Evolutionary conservation across 2,113 vertebrate species (phyloP), one percentile per base, ranked within the genome.

Genomic region (Ageneiosus marmoratus): DNA sequence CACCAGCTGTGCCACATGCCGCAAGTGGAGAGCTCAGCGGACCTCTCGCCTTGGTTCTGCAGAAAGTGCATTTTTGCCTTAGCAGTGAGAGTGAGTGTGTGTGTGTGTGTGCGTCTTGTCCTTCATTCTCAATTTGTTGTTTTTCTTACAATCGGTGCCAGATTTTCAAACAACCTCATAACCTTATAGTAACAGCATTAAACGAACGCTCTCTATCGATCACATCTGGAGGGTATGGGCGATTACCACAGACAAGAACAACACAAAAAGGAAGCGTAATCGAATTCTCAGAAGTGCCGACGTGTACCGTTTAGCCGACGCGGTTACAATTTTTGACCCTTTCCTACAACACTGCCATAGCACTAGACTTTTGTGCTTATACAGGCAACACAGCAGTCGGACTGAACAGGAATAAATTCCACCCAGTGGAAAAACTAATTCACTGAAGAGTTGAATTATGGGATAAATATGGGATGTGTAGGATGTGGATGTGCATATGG

Each of bases 1-100:
- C 97, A 99, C 91, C 97, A 99, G 92, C 96, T 96, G 90, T 99
- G 97, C 86, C 97, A 99, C 73, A 80, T 96, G 83, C 97, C 97
- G 6, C 92, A 92, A 56, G 97, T 97, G 22, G 95, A 94, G 53
- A 91, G 92, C 3, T 72, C 87, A 0, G 91, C 90, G 77, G 78
- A 90, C 56, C 87, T 91, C 0, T 94, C 94, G 0, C 96, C 96
- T 0, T 99, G 97, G 97, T 98, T 98, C 91, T 99, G 97, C 88
- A 92, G 97, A 67, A 96, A 96, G n/a, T 99, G 97, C 86, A 97
- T 99, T 81, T 99, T 99, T 1, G 97, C 96, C 10, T 89, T 98
- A 83, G 94, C 94, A 69, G 94, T 94, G 78, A 85, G 93, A 90
- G 93, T 94, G 87, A 87, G 87, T 83, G 76, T 83, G 37, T 41